Evolutionary conservation across 2,797 vertebrate species (phyloP), one percentile per base, ranked within the genome.

Genomic region (Danio aesculapii): DNA sequence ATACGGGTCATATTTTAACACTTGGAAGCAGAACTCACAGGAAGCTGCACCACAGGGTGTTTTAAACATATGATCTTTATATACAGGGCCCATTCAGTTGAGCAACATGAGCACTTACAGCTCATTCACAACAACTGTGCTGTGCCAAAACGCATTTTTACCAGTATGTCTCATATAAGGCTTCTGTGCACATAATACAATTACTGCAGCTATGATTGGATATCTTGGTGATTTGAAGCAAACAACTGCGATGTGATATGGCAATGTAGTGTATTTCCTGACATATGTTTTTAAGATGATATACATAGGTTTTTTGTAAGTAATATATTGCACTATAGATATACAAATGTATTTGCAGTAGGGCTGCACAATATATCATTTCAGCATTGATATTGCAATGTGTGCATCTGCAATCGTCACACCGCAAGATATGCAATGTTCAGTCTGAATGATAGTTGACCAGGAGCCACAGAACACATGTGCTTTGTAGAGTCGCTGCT

Each of bases 111-210:
- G 52, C 4, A 58, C 14, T 68, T 21, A 59, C 30, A 1, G 19
- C 47, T 57, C 52, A 77, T 67, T 67, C 61, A 74, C 8, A 74
- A 75, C 50, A 57, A 77, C 43, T 68, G 63, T 57, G n/a, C 39
- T 21, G 55, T 1, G 1, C 21, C 39, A 30, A 9, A 75, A 39
- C 50, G 39, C 1, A 17, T 19, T 67, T 67, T 57, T 30, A 46
- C 64, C 44, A 8, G 52, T 14, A 49, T 59, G 55, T 50, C 5
- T 21, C 41, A 49, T 46, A 41, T 39, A 61, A 39, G 12, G 55
- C 66, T 50, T 68, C 75, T 41, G 30, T 30, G 46, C 30, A 52
- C 11, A 47, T 8, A 13, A 63, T 30, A 71, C 49, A 71, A 52
- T 52, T 63, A 11, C 50, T 53, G 50, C 14, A 21, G 46, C 47